Evolutionary conservation across 2,113 vertebrate species (phyloP).

Genomic region (Hyperoodon ampullatus): DNA sequence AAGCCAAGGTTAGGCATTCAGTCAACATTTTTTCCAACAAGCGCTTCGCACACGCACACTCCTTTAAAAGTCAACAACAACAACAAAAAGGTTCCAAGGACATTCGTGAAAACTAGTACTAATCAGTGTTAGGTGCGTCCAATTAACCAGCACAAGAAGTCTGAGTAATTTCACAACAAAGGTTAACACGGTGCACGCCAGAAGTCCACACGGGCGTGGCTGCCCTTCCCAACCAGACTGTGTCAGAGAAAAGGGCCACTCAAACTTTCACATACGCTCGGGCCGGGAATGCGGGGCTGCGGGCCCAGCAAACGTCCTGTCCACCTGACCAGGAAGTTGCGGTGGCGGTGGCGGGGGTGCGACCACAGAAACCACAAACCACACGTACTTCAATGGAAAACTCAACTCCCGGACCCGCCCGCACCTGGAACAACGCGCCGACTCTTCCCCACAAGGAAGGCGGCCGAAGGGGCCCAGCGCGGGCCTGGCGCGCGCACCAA

Average conservation of each 20-base stretch:
- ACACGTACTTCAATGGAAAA: not conserved
- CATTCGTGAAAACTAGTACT: not conserved
- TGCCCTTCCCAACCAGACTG: not conserved
- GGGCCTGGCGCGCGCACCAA: not conserved
- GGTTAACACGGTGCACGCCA: not conserved
- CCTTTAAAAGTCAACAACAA: conserved; percentile 20
- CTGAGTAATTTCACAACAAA: not conserved
- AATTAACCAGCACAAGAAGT: not conserved
- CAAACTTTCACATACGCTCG: not conserved
- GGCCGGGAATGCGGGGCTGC: not conserved
- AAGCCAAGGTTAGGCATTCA: not conserved
- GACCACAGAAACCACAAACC: not conserved
- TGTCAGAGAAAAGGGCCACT: not conserved
- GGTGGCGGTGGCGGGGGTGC: not conserved
- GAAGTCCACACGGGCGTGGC: conserved; percentile 58
- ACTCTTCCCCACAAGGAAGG: not conserved
- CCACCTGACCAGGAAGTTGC: not conserved
- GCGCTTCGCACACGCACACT: not conserved
- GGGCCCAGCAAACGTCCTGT: not conserved
- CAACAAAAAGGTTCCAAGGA: not conserved
- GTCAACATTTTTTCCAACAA: conserved; percentile 33
- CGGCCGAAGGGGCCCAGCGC: not conserved
- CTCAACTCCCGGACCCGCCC: not conserved
- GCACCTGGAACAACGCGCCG: not conserved
- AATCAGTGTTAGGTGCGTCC: not conserved